A percentile compares a stretch with the other conserved stretches of the same genome.
Evolutionary conservation across 2,797 vertebrate genomes (phyloP).

Genomic region (Astyanax mexicanus): DNA sequence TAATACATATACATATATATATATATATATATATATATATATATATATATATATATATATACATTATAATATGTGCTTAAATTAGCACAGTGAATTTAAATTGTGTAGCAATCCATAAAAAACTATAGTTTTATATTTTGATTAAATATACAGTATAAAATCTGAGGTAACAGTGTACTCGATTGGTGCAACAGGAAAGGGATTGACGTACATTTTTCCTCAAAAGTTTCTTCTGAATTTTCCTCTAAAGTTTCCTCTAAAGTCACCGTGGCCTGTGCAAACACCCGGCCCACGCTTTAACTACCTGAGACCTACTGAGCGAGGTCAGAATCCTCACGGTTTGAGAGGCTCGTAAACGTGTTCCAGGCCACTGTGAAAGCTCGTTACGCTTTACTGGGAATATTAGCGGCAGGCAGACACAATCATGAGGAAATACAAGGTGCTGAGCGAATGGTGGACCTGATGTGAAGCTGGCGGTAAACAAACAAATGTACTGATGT

Average conservation of each 20-base stretch:
- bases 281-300: conserved; percentile 61
- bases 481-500: conserved; percentile 38
- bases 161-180: too few species aligned
- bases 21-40: too few species aligned
- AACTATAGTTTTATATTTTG: too few species aligned
- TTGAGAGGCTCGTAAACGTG: conserved; percentile 72
- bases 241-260: conserved; percentile 6
- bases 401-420: conserved; percentile 73
- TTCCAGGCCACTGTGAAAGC: conserved; percentile 67
- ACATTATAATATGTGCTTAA: too few species aligned
- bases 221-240: too few species aligned
- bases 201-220: too few species aligned
- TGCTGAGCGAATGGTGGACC: conserved; percentile 61
- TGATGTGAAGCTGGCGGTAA: conserved; percentile 53
- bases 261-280: conserved; percentile 36
- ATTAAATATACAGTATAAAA: too few species aligned
- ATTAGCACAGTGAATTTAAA: too few species aligned
- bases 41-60: too few species aligned
- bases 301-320: conserved; percentile 65
- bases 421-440: conserved; percentile 71
- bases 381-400: conserved; percentile 68
- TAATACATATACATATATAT: too few species aligned
- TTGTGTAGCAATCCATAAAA: too few species aligned
- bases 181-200: too few species aligned
- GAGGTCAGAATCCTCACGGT: conserved; percentile 60